Conservation (phyloP, 1,140 invertebrate genomes). For the Dendrolimus punctatus region DNA sequence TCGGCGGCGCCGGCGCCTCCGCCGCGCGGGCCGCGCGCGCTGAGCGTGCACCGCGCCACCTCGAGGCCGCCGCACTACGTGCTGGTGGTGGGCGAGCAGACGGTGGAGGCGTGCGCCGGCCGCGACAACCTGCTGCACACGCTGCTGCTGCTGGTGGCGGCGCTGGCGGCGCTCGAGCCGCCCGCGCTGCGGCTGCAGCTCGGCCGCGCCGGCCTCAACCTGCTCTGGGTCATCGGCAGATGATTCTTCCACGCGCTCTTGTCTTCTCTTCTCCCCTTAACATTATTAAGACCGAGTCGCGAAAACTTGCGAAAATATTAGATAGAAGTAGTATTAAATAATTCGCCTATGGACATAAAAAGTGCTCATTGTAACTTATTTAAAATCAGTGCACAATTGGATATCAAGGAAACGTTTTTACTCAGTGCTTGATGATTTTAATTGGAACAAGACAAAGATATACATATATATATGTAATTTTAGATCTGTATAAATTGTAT, state of each 20-base stretch:
- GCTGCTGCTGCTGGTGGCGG: conserved; percentile 75
- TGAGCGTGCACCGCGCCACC: conserved; percentile 31
- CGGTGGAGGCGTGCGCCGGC: conserved; percentile 79
- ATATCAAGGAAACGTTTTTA: too few species aligned
- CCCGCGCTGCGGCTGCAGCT: conserved; percentile 74
- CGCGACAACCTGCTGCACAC: conserved; percentile 86
- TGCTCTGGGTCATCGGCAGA: conserved; percentile 82
- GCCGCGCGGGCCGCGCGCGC: conserved; percentile 17
- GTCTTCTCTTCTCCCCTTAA: too few species aligned
- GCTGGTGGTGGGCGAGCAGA: conserved; percentile 76
- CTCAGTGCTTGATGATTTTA: too few species aligned
- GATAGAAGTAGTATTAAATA: too few species aligned
- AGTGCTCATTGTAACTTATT: too few species aligned
- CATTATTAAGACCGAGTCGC: too few species aligned
- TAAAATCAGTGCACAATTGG: too few species aligned
- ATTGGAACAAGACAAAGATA: too few species aligned
- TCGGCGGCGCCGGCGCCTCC: conserved; percentile 17
- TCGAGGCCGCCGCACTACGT: conserved; percentile 83
- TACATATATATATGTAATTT: too few species aligned
- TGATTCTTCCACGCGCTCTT: conserved; percentile 10
- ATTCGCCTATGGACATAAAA: too few species aligned
- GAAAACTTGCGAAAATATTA: too few species aligned
- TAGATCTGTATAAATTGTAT: too few species aligned
- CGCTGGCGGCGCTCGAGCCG: conserved; percentile 14
- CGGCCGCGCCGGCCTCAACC: conserved; percentile 83